Percentiles rank a stretch among this genome's conserved stretches.
These are phyloP conservation scores for Zelleria hepariella DNA, from an alignment of 2,888 invertebrate genomes.

Conservation along the genomic window DNA sequence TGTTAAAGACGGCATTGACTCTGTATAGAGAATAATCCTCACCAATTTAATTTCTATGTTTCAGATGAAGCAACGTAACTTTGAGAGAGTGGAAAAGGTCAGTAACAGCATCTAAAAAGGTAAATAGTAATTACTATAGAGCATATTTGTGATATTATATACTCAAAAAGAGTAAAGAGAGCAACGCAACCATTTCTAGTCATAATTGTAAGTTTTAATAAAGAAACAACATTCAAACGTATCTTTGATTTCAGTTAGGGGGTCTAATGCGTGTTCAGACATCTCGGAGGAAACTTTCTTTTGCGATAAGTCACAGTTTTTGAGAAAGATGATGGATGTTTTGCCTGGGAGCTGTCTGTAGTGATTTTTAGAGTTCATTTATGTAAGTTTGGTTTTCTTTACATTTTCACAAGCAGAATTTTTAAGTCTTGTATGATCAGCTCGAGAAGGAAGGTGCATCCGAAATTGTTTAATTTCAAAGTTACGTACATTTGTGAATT, in stretches of 20 bases:
- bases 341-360: too few relatives aligned
- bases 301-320: conserved; percentile 18
- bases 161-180: not conserved
- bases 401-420: too few relatives aligned
- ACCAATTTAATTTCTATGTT: conserved; percentile 56
- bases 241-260: conserved; percentile 65
- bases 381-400: too few relatives aligned
- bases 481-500: too few relatives aligned
- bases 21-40: too few relatives aligned
- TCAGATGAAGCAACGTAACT: conserved; percentile 97
- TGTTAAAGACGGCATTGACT: too few relatives aligned
- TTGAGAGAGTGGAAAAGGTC: conserved; percentile 99
- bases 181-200: not conserved
- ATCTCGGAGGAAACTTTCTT: conserved; percentile 61
- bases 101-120: conserved; percentile 53
- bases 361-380: too few relatives aligned
- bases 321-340: not conserved
- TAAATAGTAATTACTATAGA: not conserved
- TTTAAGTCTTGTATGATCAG: too few relatives aligned
- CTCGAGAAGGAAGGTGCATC: too few relatives aligned
- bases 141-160: conserved; percentile 26
- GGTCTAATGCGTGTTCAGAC: conserved; percentile 65
- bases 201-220: conserved; percentile 42
- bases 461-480: too few relatives aligned
- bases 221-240: conserved; percentile 31